Base-by-base conservation (phyloP, 2,888 invertebrate genomes). In the Cephus pygmeus region DNA sequence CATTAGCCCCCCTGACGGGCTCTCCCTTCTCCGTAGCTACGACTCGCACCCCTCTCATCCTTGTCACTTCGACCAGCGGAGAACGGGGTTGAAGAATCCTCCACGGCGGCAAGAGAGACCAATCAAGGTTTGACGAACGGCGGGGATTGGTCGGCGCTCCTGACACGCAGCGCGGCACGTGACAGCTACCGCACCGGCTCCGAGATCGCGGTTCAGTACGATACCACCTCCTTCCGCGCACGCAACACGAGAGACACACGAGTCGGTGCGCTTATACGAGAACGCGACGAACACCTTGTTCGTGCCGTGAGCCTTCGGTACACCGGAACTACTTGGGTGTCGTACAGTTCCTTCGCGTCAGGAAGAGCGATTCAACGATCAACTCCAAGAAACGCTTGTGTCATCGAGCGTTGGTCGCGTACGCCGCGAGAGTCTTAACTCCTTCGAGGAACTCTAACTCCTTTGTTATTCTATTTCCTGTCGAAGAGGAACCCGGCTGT, bases 121-220 rank as follows among this genome's bases (percentile, higher is more conserved):
- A 93, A 93, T 93, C 93, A 93, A 93, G 93, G 93, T 92, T 93
- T 93, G 93, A 91, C 91, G 92, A 90, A 91, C 91, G 91, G 88
- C 89, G 89, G 90, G 90, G 91, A 91, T 91, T 91, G 91, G 91
- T 91, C 91, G 90, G 87, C 90, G 91, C 91, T 90, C 86, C 89
- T 89, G 90, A 87, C 90, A 90, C 91, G 92, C 92, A 92, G 89
- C 89, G 88, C 88, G 88, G 91, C 91, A 91, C 91, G 91, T 91
- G 91, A 91, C 91, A 91, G 88, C 89, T 90, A 90, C 90, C 90
- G 91, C 91, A 90, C 91, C 89, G 89, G 91, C 85, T 86, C 87
- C 87, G 88, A 88, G 89, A 90, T 88, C 90, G 88, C 84, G 85
- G 85, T 89, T 91, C 91, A 91, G 91, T 91, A 88, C 91, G 91